Evolutionary conservation across 2,113 vertebrate genomes (phyloP).

Genomic region (Aplodontia rufa): DNA sequence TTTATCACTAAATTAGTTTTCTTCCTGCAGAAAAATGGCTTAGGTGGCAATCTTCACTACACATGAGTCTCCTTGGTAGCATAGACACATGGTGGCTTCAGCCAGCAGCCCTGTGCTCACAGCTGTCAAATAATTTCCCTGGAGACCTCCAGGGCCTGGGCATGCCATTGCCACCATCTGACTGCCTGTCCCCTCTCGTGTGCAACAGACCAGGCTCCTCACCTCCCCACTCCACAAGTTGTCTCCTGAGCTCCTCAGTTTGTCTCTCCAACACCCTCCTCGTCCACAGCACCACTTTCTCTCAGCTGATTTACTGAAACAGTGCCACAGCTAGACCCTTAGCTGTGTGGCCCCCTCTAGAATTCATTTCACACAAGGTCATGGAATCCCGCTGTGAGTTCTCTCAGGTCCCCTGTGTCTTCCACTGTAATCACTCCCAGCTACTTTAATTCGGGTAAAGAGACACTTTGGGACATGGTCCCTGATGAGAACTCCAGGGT

Average conservation of each 20-base stretch:
- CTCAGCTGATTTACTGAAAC: neutral
- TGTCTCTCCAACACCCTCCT: neutral
- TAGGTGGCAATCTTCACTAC: neutral
- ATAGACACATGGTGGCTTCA: accelerated
- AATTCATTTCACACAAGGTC: neutral
- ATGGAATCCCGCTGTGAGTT: neutral
- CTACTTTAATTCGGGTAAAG: neutral
- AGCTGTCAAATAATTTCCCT: too few relatives aligned
- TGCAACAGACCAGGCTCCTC: neutral
- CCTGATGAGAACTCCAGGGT: neutral
- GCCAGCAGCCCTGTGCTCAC: accelerated
- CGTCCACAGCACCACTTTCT: neutral
- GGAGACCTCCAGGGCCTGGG: neutral
- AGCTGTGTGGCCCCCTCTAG: neutral
- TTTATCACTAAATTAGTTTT: neutral
- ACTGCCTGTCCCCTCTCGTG: accelerated
- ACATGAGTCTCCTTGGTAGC: neutral
- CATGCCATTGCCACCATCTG: too few relatives aligned
- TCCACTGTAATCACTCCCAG: too few relatives aligned
- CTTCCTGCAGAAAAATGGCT: neutral
- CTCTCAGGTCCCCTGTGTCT: too few relatives aligned
- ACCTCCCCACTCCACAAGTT: neutral
- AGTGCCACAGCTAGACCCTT: neutral
- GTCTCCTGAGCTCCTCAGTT: neutral
- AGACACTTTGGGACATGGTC: neutral